These are phyloP conservation scores for Genyomyrus donnyi DNA, from an alignment of 2,113 vertebrate genomes.

Conservation along the genomic window DNA sequence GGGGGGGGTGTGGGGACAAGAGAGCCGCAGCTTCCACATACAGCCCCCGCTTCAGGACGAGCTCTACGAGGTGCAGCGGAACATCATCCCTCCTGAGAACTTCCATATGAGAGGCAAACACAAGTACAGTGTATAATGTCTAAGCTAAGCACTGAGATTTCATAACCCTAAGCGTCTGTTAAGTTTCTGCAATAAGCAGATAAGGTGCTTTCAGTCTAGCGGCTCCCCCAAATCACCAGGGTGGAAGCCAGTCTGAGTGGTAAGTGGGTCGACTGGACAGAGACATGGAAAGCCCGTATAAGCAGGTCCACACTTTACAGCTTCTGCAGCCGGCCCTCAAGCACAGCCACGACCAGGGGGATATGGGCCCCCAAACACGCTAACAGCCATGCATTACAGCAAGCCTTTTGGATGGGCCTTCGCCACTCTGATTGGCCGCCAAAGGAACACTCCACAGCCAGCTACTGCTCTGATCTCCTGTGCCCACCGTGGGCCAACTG, in stretches of 20 bases:
- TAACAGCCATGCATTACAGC: neutral
- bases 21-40: neutral
- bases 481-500: neutral
- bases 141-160: neutral
- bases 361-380: neutral
- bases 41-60: neutral
- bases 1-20: neutral
- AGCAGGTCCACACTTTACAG: neutral
- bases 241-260: neutral
- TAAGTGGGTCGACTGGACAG: neutral
- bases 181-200: neutral
- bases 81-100: neutral
- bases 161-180: neutral
- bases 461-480: neutral
- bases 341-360: neutral
- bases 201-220: neutral
- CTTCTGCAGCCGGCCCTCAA: neutral
- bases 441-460: neutral
- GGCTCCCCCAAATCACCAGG: neutral
- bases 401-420: neutral
- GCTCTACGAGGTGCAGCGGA: neutral
- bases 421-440: neutral
- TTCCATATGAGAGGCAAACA: neutral
- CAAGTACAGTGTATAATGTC: neutral
- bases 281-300: neutral